These are phyloP conservation scores for Griposia aprilina DNA, from an alignment of 2,888 invertebrate species.

Conservation along the genomic window DNA sequence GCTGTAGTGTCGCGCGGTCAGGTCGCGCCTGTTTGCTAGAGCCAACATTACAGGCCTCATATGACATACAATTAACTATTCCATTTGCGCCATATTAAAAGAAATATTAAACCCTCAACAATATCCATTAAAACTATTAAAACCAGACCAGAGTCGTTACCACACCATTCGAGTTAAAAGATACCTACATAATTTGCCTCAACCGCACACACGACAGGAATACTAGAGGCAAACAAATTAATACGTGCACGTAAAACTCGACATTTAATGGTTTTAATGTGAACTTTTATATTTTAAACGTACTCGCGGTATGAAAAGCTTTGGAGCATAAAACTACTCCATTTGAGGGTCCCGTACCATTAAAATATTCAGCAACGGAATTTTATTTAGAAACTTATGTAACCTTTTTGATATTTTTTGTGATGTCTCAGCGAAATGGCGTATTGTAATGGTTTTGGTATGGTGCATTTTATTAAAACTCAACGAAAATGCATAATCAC, in stretches of 20 bases:
- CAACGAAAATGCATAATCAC: too few species aligned
- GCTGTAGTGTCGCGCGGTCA: too few species aligned
- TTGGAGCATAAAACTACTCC: constrained; percentile 69
- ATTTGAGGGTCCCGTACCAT: constrained; percentile 65
- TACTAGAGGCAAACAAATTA: constrained; percentile 54
- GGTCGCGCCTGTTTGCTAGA: too few species aligned
- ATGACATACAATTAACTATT: constrained; percentile 26
- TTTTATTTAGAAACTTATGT: constrained; percentile 59
- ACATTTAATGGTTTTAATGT: constrained; percentile 70
- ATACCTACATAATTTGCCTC: constrained; percentile 49
- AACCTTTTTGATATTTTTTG: constrained; percentile 43
- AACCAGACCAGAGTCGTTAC: constrained; percentile 46
- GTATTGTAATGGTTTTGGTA: constrained; percentile 17
- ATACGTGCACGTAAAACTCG: constrained; percentile 58
- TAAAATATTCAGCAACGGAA: constrained; percentile 64
- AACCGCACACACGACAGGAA: constrained; percentile 47
- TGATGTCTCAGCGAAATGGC: constrained; percentile 44
- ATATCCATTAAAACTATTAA: constrained; percentile 63
- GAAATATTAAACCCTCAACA: constrained; percentile 42
- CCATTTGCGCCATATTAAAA: constrained; percentile 43
- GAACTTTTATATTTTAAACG: constrained; percentile 72
- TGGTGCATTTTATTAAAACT: neutral
- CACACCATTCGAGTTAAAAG: constrained; percentile 54
- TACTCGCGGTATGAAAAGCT: constrained; percentile 68
- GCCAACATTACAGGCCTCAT: too few species aligned